Base-by-base conservation (phyloP, 2,797 vertebrate genomes). In the Notamacropus eugenii region DNA sequence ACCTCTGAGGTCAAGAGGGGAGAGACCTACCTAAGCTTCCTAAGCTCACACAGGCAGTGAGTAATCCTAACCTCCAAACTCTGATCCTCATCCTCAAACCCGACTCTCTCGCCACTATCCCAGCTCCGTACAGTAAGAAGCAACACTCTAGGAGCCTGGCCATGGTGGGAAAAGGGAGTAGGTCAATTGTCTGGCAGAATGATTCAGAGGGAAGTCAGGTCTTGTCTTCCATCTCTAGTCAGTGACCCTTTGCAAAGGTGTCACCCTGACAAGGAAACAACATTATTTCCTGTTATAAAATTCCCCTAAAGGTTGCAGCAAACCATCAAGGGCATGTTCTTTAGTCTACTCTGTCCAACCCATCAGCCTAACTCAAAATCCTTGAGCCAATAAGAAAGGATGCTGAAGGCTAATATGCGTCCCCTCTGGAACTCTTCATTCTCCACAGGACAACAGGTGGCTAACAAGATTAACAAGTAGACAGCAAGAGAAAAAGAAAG, bases 351-450 rank as follows among this genome's bases (percentile, higher is more conserved):
- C 87, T 10, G 58, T 56, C 54, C 82, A 13, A 6, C 87, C 13
- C 10, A 16, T 52, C n/a, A n/a, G 92, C 50, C 95, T 91, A 54
- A n/a, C 16, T 52, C 46, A 94, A 87, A 96, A 97, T 27, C 55
- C 22, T 93, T 74, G 19, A n/a, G 34, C 40, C 57, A n/a, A n/a
- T 55, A 28, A 82, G 16, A 92, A 28, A 82, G 16, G 62, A 14
- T 16, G 6, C 4, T 5, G 34, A 34, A 14, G 34, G 34, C 67
- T 22, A 74, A 74, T 6, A 24, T 0, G 19, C 40, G 62, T 67
- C 16, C n/a, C n/a, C 67, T 22, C n/a, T 40, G 19, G 40, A 46
- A 27, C 40, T 27, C 40, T 87, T 22, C 74, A 87, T 50, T 87
- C 40, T 50, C 40, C 22, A 27, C 9, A 40, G 40, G 74, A n/a